These are phyloP conservation scores for Dromius quadrimaculatus DNA, from an alignment of 2,888 invertebrate species.

Conservation along the genomic window DNA sequence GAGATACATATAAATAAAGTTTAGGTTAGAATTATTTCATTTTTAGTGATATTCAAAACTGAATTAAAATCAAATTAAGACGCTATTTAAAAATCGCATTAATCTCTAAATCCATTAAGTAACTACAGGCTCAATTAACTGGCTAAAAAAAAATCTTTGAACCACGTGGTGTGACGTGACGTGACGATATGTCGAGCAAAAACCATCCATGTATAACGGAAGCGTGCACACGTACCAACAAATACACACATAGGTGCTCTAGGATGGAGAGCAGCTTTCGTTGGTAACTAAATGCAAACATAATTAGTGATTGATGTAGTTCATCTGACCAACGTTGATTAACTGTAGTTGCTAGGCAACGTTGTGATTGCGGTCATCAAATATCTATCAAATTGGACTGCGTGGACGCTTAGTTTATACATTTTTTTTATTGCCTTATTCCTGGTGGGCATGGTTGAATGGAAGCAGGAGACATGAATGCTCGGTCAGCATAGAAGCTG, in stretches of 20 bases:
- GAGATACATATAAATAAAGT: too few species aligned
- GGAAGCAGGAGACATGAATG: conserved; percentile 29
- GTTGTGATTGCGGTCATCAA: not conserved
- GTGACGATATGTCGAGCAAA: conserved; percentile 18
- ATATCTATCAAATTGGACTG: not conserved
- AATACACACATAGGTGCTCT: not conserved
- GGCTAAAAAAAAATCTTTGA: conserved; percentile 1
- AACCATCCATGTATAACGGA: conserved; percentile 31
- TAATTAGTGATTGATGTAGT: conserved; percentile 47
- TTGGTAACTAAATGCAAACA: conserved; percentile 36
- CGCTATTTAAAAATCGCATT: too few species aligned
- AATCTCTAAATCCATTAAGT: not conserved
- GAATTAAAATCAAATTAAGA: too few species aligned
- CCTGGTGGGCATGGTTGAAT: not conserved
- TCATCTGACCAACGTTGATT: conserved; percentile 43
- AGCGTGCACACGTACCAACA: conserved; percentile 3
- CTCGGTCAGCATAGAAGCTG: conserved; percentile 10
- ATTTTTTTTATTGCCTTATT: not conserved
- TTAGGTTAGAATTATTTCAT: too few species aligned
- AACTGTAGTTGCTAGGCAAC: conserved; percentile 15
- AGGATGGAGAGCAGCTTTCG: too few species aligned
- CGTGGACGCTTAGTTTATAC: not conserved
- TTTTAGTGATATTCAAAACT: too few species aligned
- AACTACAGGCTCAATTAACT: conserved; percentile 11
- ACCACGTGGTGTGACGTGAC: conserved; percentile 16